These are phyloP conservation scores for Limnothrissa miodon DNA, from an alignment of 2,113 vertebrate species.

Conservation along the genomic window DNA sequence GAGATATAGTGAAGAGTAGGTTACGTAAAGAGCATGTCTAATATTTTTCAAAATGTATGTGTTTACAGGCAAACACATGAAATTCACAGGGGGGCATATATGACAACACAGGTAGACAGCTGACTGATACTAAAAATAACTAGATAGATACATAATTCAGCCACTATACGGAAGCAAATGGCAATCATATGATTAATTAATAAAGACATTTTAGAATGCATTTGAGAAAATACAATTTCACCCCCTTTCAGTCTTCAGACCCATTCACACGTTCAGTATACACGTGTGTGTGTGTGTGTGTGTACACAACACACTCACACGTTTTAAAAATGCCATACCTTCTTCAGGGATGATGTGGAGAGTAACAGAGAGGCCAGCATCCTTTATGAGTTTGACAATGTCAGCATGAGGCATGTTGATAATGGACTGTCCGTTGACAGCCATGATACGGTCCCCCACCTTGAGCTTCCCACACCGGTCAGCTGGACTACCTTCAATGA, in stretches of 20 bases:
- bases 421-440: slow-evolving; percentile 97
- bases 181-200: not conserved
- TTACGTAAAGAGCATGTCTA: no score
- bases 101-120: not conserved
- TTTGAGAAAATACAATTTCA: not conserved
- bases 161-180: not conserved
- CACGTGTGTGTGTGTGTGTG: not conserved
- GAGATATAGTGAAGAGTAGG: no score
- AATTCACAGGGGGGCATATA: not conserved
- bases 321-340: slow-evolving; percentile 73
- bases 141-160: slow-evolving; percentile 4
- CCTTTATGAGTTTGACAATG: slow-evolving; percentile 99
- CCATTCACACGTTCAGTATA: not conserved
- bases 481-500: slow-evolving; percentile 96
- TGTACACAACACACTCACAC: not conserved
- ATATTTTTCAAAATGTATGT: no score
- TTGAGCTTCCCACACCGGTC: slow-evolving; percentile 96
- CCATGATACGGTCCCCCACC: slow-evolving; percentile 98
- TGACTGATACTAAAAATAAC: not conserved
- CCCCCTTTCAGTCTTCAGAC: not conserved
- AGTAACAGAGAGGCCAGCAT: slow-evolving; percentile 94
- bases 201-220: not conserved
- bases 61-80: not conserved
- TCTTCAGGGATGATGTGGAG: slow-evolving; percentile 98
- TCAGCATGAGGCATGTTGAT: slow-evolving; percentile 99